These are phyloP conservation scores for Elephas maximus DNA, from an alignment of 2,113 vertebrate species.

Conservation along the genomic window DNA sequence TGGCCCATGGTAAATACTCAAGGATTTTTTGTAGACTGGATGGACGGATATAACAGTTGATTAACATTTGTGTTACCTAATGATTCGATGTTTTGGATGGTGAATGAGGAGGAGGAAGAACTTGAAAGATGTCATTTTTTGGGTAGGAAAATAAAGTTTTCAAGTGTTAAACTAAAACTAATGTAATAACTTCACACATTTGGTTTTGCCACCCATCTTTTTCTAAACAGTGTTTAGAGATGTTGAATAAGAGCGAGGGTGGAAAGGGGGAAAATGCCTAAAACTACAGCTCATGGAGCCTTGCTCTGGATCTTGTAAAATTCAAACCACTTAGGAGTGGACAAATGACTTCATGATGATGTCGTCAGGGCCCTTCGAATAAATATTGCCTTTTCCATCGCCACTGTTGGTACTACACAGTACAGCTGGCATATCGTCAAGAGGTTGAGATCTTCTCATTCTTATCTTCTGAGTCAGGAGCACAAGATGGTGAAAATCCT, in stretches of 20 bases:
- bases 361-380: constrained; percentile 57
- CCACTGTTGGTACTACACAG: neutral
- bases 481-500: neutral
- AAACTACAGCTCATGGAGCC: neutral
- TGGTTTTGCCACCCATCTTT: constrained; percentile 29
- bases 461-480: constrained; percentile 66
- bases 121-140: constrained; percentile 35
- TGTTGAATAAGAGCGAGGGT: neutral
- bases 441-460: constrained; percentile 44
- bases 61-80: neutral
- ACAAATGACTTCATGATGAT: constrained; percentile 52
- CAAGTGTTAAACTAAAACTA: constrained; percentile 25
- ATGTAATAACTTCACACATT: neutral
- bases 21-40: neutral
- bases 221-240: constrained; percentile 34
- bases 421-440: neutral
- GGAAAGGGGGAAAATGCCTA: neutral
- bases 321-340: constrained; percentile 49
- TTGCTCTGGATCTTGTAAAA: constrained; percentile 61
- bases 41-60: neutral
- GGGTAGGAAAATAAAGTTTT: constrained; percentile 48
- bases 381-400: constrained; percentile 67
- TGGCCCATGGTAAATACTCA: neutral
- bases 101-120: neutral
- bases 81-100: neutral